Conservation (phyloP, 2,888 invertebrate genomes). For the Caenorhabditis angaria region DNA sequence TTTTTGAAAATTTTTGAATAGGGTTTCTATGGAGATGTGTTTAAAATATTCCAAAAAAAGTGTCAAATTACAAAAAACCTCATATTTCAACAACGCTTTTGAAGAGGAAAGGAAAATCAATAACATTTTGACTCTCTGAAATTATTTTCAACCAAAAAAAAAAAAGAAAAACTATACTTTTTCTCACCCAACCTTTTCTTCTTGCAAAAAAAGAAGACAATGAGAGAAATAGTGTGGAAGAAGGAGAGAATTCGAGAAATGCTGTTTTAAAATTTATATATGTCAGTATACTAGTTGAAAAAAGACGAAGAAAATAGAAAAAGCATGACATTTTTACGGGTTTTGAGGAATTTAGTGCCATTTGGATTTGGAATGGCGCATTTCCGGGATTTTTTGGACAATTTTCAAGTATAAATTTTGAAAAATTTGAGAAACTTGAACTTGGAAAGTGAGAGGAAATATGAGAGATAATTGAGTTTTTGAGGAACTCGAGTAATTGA, state of each 20-base stretch:
- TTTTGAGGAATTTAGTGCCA: not conserved
- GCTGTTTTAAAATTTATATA: constrained; percentile 2
- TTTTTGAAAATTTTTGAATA: too few relatives aligned
- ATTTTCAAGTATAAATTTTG: not conserved
- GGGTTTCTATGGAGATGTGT: too few relatives aligned
- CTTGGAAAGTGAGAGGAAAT: not conserved
- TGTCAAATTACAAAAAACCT: too few relatives aligned
- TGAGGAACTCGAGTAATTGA: not conserved
- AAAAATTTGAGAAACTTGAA: not conserved
- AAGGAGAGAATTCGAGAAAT: not conserved
- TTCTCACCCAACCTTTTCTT: too few relatives aligned
- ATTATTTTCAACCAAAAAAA: not conserved
- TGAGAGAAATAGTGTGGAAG: not conserved
- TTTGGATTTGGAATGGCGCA: too few relatives aligned
- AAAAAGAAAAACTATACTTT: not conserved
- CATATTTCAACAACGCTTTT: too few relatives aligned
- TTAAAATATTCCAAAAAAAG: too few relatives aligned
- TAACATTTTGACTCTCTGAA: too few relatives aligned
- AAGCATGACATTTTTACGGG: constrained; percentile 4
- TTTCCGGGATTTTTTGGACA: not conserved
- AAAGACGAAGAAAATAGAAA: not conserved
- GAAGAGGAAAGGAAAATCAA: too few relatives aligned
- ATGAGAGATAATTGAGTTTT: not conserved
- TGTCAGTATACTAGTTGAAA: not conserved
- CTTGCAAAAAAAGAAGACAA: too few relatives aligned